Conservation (phyloP, 2,888 invertebrate genomes). For the Agonum fuliginosum region DNA sequence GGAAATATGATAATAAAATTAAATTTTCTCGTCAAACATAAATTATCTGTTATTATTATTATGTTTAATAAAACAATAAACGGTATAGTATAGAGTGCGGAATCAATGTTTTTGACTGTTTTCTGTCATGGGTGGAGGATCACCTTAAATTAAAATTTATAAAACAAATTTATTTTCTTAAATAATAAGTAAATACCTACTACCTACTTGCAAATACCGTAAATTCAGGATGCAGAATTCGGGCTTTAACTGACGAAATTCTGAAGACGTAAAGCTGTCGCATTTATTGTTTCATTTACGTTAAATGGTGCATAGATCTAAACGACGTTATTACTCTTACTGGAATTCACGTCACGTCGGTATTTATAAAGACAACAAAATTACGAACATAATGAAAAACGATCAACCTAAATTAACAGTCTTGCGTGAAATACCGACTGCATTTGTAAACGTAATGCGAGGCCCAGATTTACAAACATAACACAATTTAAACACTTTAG, state of each 20-base stretch:
- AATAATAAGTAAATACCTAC: too few species aligned
- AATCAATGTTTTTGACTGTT: too few species aligned
- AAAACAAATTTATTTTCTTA: too few species aligned
- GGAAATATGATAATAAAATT: too few species aligned
- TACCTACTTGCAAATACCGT: too few species aligned
- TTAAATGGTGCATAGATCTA: neutral
- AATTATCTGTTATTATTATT: too few species aligned
- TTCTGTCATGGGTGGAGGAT: too few species aligned
- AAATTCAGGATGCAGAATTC: neutral
- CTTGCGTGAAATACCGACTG: conserved; percentile 11
- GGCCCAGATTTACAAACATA: conserved; percentile 12
- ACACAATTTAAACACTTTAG: conserved; percentile 2
- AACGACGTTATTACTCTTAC: neutral
- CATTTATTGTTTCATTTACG: neutral
- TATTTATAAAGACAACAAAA: conserved; percentile 20
- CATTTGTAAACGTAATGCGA: neutral
- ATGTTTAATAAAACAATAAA: too few species aligned
- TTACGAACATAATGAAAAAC: conserved; percentile 18
- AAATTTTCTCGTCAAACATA: too few species aligned
- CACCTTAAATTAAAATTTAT: too few species aligned
- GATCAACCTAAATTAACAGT: conserved; percentile 31
- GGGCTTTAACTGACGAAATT: neutral
- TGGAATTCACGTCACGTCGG: neutral
- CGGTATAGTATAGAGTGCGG: too few species aligned
- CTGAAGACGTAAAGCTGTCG: neutral